phyloP scores from a whole-genome alignment of 2,888 invertebrate genomes.

The Athalia rosae region DNA sequence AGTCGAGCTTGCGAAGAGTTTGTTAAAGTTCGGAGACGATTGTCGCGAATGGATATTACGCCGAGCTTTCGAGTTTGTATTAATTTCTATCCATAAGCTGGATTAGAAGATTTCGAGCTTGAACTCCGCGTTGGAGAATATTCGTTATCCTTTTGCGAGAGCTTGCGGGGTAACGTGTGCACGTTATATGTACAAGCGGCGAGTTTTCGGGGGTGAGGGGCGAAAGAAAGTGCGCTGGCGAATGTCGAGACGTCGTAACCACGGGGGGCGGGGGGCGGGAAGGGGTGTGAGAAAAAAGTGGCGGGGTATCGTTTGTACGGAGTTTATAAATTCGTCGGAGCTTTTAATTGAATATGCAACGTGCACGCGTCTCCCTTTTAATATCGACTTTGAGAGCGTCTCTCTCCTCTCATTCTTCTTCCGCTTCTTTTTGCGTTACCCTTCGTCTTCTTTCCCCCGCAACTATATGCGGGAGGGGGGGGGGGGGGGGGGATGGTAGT shows the following conservation, averaged over 20 bases:
- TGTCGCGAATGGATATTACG: no score
- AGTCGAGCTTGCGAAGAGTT: background rate
- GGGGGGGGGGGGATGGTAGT: no score
- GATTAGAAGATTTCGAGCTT: slow-evolving; percentile 7
- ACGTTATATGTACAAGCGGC: background rate
- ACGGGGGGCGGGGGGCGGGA: no score
- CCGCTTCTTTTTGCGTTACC: no score
- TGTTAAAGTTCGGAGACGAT: no score
- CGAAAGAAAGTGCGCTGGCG: background rate
- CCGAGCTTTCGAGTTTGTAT: no score
- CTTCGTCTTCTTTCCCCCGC: no score
- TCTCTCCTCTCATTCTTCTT: slow-evolving; percentile 38
- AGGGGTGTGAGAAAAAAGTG: background rate
- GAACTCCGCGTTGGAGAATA: background rate
- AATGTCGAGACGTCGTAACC: background rate
- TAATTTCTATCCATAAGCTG: background rate
- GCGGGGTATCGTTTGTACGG: background rate
- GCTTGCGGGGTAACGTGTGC: no score
- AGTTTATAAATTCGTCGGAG: slow-evolving; percentile 6
- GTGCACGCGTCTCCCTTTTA: slow-evolving; percentile 33
- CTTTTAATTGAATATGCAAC: slow-evolving; percentile 43
- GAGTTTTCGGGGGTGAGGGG: background rate
- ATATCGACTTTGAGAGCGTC: slow-evolving; percentile 61
- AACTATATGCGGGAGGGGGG: no score
- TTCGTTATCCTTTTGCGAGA: background rate